A percentile compares a stretch with the other conserved stretches of the same genome.
phyloP scores from a whole-genome alignment of 2,113 vertebrate species.

The Pungitius pungitius region DNA sequence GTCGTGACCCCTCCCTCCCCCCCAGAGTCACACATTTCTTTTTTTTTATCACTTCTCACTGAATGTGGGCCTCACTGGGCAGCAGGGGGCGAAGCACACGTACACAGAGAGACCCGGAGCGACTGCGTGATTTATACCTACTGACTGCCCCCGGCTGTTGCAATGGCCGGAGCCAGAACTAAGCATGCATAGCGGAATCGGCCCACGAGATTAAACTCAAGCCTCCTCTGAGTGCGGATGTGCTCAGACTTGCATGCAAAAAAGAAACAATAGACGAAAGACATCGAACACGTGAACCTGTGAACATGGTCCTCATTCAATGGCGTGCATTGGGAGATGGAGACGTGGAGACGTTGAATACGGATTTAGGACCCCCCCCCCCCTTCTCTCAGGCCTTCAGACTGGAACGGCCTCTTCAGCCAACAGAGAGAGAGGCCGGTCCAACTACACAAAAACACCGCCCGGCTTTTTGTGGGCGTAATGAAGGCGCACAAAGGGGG shows the following conservation, averaged over 20 bases:
- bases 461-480: slow-evolving; percentile 68
- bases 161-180: slow-evolving; percentile 71
- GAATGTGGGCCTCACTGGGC: slow-evolving; percentile 45
- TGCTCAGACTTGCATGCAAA: slow-evolving; percentile 28
- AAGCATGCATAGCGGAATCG: slow-evolving; percentile 74
- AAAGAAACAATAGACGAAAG: not conserved
- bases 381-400: slow-evolving; percentile 33
- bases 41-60: slow-evolving; percentile 48
- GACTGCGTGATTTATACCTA: slow-evolving; percentile 78
- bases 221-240: slow-evolving; percentile 57
- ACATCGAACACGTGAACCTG: not conserved
- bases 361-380: slow-evolving; percentile 37
- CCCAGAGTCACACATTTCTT: slow-evolving; percentile 45
- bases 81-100: slow-evolving; percentile 57
- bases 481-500: slow-evolving; percentile 68
- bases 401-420: slow-evolving; percentile 32
- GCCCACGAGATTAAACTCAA: slow-evolving; percentile 60
- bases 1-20: slow-evolving; percentile 54
- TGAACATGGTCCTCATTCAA: not conserved
- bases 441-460: slow-evolving; percentile 70
- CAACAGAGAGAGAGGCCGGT: slow-evolving; percentile 43
- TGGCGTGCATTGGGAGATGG: slow-evolving; percentile 13
- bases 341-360: slow-evolving; percentile 36
- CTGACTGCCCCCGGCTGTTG: slow-evolving; percentile 82
- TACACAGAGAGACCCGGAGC: slow-evolving; percentile 66